Percentiles rank a stretch among this genome's conserved stretches.
Conservation (phyloP, 1,140 invertebrate species). For the Melitaea cinxia region DNA sequence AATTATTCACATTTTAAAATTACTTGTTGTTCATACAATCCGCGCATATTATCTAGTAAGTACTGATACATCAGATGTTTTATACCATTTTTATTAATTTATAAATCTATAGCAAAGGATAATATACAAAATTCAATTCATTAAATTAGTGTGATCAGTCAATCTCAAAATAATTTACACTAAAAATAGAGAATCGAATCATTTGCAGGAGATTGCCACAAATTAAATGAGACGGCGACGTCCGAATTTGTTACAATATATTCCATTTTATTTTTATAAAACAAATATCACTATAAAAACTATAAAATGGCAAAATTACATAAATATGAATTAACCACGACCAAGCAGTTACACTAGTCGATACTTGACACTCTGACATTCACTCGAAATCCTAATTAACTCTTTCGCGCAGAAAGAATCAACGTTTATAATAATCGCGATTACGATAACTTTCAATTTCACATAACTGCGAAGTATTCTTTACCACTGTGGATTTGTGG, state of each 20-base stretch:
- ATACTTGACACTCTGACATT: conserved; percentile 13
- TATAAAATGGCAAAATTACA: conserved; percentile 33
- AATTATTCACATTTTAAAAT: conserved; percentile 36
- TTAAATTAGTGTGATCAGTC: conserved; percentile 13
- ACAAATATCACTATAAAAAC: conserved; percentile 20
- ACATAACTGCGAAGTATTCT: not conserved
- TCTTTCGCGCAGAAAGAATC: conserved; percentile 12
- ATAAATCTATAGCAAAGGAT: conserved; percentile 14
- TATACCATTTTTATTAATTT: conserved; percentile 1
- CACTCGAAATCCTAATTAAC: conserved; percentile 6
- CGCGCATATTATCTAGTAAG: conserved; percentile 29
- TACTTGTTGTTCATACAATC: conserved; percentile 34
- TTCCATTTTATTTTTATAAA: conserved; percentile 14
- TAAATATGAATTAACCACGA: conserved; percentile 2
- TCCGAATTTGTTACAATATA: conserved; percentile 25
- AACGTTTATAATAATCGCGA: not conserved
- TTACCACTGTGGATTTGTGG: conserved; percentile 78
- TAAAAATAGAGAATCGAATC: conserved; percentile 15
- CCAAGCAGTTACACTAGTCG: not conserved
- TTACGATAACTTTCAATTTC: not conserved
- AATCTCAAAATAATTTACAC: conserved; percentile 2
- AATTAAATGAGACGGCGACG: conserved; percentile 34
- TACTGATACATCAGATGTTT: conserved; percentile 29
- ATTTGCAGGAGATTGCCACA: conserved; percentile 13
- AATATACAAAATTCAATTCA: conserved; percentile 24